phyloP scores from a whole-genome alignment of 2,113 vertebrate genomes.

The Podocnemis expansa region DNA sequence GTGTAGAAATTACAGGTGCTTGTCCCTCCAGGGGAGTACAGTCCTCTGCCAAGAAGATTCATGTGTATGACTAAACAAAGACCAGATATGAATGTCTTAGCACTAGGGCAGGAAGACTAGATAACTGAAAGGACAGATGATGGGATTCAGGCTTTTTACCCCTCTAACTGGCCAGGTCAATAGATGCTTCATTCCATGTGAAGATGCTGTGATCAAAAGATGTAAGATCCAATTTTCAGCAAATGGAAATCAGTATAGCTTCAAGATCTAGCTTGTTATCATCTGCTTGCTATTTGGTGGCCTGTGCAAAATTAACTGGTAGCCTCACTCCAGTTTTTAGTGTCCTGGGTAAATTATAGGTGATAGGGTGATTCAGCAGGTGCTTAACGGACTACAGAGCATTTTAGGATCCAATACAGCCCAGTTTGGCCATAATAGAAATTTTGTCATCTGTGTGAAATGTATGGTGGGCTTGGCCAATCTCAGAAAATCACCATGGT shows the following conservation, averaged over 20 bases:
- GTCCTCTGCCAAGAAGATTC: neutral
- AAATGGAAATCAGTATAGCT: neutral
- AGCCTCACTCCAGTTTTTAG: neutral
- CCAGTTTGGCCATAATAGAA: neutral
- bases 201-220: neutral
- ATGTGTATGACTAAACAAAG: neutral
- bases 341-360: neutral
- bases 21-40: constrained; percentile 7
- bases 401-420: neutral
- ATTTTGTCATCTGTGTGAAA: neutral
- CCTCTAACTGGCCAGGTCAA: neutral
- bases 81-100: constrained; percentile 24
- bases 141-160: neutral
- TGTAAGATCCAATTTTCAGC: neutral
- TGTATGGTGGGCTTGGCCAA: neutral
- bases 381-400: neutral
- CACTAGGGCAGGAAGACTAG: neutral
- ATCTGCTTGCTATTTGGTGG: neutral
- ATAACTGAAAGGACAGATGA: accelerated
- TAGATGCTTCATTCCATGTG: neutral
- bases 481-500: neutral
- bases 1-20: constrained; percentile 58
- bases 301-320: neutral
- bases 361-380: neutral
- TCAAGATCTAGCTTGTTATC: neutral